Evolutionary conservation across 1,140 invertebrate genomes (phyloP).

Genomic region (Neotoxoptera formosana): DNA sequence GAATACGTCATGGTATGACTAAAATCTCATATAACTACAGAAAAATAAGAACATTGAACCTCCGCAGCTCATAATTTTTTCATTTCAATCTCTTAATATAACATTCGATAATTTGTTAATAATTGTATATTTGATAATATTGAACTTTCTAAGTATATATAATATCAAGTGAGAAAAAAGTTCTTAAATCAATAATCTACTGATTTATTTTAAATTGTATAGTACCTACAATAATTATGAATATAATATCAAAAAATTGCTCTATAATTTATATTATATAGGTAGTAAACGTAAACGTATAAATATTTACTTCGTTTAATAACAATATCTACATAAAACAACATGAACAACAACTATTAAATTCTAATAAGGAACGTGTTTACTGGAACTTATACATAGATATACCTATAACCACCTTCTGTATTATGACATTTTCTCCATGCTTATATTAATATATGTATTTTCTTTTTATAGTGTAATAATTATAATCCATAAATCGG

Average conservation of each 20-base stretch:
- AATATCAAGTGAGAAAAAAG: background rate
- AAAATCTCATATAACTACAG: background rate
- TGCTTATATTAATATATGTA: background rate
- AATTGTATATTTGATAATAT: background rate
- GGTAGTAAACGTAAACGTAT: background rate
- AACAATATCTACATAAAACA: background rate
- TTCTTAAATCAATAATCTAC: background rate
- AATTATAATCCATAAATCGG: background rate
- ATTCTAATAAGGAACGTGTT: background rate
- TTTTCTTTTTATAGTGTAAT: background rate
- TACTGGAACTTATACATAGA: background rate
- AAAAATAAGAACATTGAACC: background rate
- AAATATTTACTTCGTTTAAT: background rate
- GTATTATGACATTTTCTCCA: background rate
- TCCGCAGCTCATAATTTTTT: background rate
- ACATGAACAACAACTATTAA: background rate
- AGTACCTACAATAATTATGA: background rate
- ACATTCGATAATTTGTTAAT: background rate
- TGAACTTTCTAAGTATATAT: background rate
- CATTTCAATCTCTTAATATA: background rate
- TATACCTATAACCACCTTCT: background rate
- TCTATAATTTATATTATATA: background rate
- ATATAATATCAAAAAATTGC: background rate
- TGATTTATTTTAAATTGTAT: background rate
- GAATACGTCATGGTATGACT: constrained; percentile 1